A percentile compares a stretch with the other conserved stretches of the same genome.
These are phyloP conservation scores for Lasioglossum lativentre DNA, from an alignment of 2,888 invertebrate genomes.

Conservation along the genomic window DNA sequence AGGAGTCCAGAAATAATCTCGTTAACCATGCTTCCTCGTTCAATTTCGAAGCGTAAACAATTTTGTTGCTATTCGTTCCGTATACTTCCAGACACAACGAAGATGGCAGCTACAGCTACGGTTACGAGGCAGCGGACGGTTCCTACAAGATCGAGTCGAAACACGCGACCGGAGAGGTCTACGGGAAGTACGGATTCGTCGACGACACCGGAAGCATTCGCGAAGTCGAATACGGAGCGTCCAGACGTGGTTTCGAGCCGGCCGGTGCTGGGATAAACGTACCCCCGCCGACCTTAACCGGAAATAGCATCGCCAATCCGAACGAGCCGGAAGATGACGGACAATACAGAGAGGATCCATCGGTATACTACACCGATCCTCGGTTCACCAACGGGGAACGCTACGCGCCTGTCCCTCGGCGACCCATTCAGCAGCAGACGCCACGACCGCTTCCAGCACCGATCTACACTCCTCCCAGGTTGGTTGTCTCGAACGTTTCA, in stretches of 20 bases:
- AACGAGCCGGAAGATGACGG: constrained; percentile 91
- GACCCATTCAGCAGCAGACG: constrained; percentile 40
- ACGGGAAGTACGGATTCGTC: constrained; percentile 95
- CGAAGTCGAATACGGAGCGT: constrained; percentile 95
- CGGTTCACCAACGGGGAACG: constrained; percentile 86
- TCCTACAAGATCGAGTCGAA: constrained; percentile 95
- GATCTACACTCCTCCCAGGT: constrained; percentile 68
- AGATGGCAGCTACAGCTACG: constrained; percentile 95
- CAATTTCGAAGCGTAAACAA: too few relatives aligned
- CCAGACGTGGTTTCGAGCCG: constrained; percentile 92
- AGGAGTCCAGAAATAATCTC: too few relatives aligned
- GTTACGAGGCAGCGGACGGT: constrained; percentile 94
- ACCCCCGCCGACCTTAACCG: constrained; percentile 90
- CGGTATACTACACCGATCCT: constrained; percentile 91
- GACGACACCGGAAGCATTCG: constrained; percentile 91
- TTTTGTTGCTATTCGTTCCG: not conserved
- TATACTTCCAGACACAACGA: constrained; percentile 89
- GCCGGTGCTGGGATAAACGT: constrained; percentile 91
- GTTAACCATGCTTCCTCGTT: too few relatives aligned
- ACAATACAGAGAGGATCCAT: constrained; percentile 94
- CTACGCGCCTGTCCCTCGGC: constrained; percentile 79
- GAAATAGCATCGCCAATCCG: constrained; percentile 85
- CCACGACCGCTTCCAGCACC: constrained; percentile 68
- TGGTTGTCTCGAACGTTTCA: constrained; percentile 1
- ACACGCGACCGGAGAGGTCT: constrained; percentile 92